These are phyloP conservation scores for Hipposideros armiger DNA, from an alignment of 2,113 vertebrate species.

Conservation along the genomic window DNA sequence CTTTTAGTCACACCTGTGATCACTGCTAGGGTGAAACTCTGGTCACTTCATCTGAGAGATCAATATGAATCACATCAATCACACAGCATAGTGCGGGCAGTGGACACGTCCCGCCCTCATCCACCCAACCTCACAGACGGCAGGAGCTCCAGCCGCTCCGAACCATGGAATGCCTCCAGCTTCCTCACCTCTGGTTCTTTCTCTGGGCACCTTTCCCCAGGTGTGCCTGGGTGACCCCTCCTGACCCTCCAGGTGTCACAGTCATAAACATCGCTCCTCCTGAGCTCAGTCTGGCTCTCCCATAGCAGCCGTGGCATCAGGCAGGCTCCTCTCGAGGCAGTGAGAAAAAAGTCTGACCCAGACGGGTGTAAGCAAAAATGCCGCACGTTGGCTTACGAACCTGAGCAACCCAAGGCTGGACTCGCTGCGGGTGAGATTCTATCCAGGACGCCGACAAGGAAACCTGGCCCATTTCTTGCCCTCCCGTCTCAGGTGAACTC, in stretches of 20 bases:
- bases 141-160: background rate
- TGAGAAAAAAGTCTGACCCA: background rate
- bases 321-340: background rate
- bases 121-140: fast-evolving
- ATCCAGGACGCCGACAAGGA: background rate
- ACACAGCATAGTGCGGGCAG: fast-evolving
- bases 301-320: background rate
- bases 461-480: background rate
- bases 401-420: background rate
- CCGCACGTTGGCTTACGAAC: background rate
- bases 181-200: background rate
- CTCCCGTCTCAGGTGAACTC: background rate
- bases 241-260: too few species aligned
- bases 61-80: background rate
- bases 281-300: fast-evolving
- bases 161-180: fast-evolving
- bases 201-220: background rate
- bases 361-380: background rate
- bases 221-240: too few species aligned
- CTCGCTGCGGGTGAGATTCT: background rate
- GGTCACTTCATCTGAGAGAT: background rate
- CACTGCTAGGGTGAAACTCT: background rate
- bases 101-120: background rate
- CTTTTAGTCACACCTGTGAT: background rate
- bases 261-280: background rate